Evolutionary conservation across 1,140 invertebrate genomes (phyloP).

Genomic region (Nylanderia fulva): DNA sequence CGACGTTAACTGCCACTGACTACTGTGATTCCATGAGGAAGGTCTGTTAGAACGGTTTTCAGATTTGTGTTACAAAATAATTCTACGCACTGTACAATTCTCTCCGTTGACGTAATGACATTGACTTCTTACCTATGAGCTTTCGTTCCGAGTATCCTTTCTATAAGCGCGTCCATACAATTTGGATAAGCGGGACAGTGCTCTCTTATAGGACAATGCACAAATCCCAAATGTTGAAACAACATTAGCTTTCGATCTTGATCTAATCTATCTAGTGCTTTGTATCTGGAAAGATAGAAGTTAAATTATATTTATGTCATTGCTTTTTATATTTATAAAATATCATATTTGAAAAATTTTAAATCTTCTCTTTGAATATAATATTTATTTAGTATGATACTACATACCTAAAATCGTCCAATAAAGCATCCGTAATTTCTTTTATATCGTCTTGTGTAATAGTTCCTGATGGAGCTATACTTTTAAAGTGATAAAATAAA

Average conservation of each 20-base stretch:
- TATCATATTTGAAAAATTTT: slow-evolving; percentile 14
- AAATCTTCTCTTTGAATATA: slow-evolving; percentile 18
- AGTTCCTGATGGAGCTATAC: slow-evolving; percentile 94
- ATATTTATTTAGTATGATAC: not conserved
- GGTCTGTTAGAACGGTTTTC: slow-evolving; percentile 84
- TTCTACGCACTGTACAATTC: not conserved
- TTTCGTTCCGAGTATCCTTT: slow-evolving; percentile 91
- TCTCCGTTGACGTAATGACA: not conserved
- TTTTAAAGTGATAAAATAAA: slow-evolving; percentile 97
- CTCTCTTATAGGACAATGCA: slow-evolving; percentile 97
- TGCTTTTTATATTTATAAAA: not conserved
- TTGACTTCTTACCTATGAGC: slow-evolving; percentile 86
- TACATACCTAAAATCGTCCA: slow-evolving; percentile 95
- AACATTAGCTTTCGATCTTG: slow-evolving; percentile 97
- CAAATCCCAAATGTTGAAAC: slow-evolving; percentile 97
- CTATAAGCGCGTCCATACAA: slow-evolving; percentile 95
- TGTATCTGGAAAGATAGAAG: slow-evolving; percentile 89
- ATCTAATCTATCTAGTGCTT: slow-evolving; percentile 96
- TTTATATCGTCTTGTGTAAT: slow-evolving; percentile 98
- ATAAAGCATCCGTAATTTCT: slow-evolving; percentile 96
- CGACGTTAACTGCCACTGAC: slow-evolving; percentile 89
- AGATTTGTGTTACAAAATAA: slow-evolving; percentile 40
- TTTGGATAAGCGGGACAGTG: slow-evolving; percentile 96
- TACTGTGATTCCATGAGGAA: slow-evolving; percentile 89
- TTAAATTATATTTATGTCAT: slow-evolving; percentile 16